Conservation (phyloP, 2,888 invertebrate species). For the Lasioglossum oenotherae region DNA sequence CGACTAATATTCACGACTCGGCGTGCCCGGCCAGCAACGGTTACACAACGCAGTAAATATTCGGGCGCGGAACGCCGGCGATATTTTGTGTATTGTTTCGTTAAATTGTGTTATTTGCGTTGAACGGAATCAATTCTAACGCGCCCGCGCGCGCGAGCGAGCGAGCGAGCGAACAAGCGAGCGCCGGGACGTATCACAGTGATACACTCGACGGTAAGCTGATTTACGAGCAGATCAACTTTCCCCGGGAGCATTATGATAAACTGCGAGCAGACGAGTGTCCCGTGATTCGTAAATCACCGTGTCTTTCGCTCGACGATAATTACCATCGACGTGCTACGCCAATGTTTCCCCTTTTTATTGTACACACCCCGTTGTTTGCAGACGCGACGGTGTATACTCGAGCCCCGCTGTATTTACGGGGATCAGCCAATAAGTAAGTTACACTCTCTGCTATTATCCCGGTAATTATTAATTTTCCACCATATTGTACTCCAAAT, state of each 20-base stretch:
- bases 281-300: not conserved
- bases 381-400: not conserved
- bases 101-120: conserved; percentile 27
- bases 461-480: not conserved
- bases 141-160: not conserved
- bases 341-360: not conserved
- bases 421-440: not conserved
- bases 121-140: conserved; percentile 2
- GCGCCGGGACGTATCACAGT: not conserved
- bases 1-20: conserved; percentile 23
- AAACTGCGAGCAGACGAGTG: conserved; percentile 1
- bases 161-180: not conserved
- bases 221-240: conserved; percentile 13
- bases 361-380: not conserved
- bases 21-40: not conserved
- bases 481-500: not conserved
- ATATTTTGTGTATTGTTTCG: conserved; percentile 28
- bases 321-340: not conserved
- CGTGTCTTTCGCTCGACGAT: conserved; percentile 5
- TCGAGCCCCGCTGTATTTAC: not conserved
- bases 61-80: conserved; percentile 3
- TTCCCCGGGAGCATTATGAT: not conserved
- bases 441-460: not conserved
- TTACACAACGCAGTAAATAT: conserved; percentile 14
- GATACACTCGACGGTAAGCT: conserved; percentile 24